Percentiles rank a stretch among this genome's conserved stretches.
phyloP scores from a whole-genome alignment of 2,888 invertebrate species.

The Eupithecia centaureata region DNA sequence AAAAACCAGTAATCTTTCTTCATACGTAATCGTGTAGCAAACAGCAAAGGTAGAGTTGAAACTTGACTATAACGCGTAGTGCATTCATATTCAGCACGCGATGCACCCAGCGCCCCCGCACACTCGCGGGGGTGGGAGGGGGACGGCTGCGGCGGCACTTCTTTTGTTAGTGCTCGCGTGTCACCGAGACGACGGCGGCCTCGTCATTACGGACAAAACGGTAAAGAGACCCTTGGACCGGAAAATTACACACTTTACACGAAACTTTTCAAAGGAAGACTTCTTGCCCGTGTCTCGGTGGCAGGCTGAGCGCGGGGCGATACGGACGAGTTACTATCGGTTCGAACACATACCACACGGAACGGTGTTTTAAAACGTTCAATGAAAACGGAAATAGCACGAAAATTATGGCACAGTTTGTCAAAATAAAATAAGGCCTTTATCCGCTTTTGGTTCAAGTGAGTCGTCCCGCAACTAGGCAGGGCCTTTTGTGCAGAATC shows the following conservation, averaged over 20 bases:
- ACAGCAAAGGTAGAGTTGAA: no score
- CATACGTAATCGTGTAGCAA: no score
- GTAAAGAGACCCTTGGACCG: constrained; percentile 10
- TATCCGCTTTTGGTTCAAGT: no score
- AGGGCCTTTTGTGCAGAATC: no score
- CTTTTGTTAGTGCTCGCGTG: background rate
- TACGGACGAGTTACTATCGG: background rate
- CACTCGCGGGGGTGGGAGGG: background rate
- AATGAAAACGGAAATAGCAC: background rate
- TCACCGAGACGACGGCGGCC: background rate
- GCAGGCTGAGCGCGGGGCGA: background rate
- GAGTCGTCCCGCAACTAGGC: no score
- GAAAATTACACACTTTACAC: constrained; percentile 18
- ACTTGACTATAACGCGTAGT: no score
- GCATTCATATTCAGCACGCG: no score
- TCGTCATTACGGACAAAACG: constrained; percentile 1
- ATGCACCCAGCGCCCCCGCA: no score
- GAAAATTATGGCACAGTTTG: background rate
- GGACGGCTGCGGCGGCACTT: background rate
- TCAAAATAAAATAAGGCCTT: no score
- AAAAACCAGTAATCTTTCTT: no score
- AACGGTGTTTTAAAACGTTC: background rate
- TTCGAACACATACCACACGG: background rate
- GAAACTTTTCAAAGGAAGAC: background rate
- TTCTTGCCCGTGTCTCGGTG: background rate